phyloP scores from a whole-genome alignment of 2,797 vertebrate genomes.

The Emys orbicularis region DNA sequence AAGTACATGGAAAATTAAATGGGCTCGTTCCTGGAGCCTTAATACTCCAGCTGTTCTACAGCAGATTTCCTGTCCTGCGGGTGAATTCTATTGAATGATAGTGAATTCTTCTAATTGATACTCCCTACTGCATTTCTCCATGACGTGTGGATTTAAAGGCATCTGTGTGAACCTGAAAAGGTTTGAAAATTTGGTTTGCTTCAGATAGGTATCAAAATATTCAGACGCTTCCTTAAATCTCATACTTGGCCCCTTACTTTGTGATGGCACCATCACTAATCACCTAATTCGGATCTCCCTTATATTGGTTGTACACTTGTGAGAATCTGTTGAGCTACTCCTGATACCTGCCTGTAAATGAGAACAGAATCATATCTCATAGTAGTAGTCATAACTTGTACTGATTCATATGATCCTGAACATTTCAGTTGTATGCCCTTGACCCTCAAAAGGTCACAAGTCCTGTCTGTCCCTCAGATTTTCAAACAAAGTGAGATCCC shows the following conservation, averaged over 20 bases:
- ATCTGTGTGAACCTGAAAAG: neutral
- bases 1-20: neutral
- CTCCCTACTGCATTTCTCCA: neutral
- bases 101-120: neutral
- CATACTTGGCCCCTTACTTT: neutral
- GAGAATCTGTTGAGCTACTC: neutral
- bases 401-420: neutral
- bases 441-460: neutral
- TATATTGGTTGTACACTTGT: neutral
- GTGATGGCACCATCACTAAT: neutral
- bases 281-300: neutral
- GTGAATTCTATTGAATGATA: neutral
- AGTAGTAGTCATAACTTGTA: neutral
- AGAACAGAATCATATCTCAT: neutral
- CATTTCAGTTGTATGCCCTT: neutral
- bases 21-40: neutral
- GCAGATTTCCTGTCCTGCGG: neutral
- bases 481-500: constrained; percentile 12
- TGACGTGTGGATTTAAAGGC: neutral
- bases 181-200: neutral
- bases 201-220: neutral
- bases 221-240: neutral
- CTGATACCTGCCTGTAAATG: neutral
- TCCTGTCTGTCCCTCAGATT: neutral
- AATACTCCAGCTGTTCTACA: neutral